These are phyloP conservation scores for Caenorhabditis latens DNA, from an alignment of 1,140 invertebrate species.

Conservation along the genomic window DNA sequence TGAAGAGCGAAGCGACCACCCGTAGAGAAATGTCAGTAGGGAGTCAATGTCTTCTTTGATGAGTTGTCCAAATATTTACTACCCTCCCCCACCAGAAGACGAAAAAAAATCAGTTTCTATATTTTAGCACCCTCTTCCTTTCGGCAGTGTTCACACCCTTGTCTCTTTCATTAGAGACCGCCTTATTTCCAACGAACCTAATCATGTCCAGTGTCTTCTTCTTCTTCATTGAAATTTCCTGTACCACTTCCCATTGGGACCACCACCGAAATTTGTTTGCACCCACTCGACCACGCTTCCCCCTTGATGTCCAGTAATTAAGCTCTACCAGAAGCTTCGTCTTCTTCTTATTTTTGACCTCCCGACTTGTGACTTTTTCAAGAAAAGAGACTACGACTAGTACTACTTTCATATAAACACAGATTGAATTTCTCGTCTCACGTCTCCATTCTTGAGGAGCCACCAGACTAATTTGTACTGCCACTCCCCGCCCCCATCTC, in stretches of 20 bases:
- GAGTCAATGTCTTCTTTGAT: slow-evolving; percentile 33
- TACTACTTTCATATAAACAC: slow-evolving; percentile 42
- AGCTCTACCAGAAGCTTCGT: neutral
- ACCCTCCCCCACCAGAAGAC: neutral
- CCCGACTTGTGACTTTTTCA: slow-evolving; percentile 30
- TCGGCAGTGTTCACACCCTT: neutral
- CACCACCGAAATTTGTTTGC: slow-evolving; percentile 38
- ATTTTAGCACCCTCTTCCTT: slow-evolving; percentile 35
- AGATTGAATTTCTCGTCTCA: slow-evolving; percentile 27
- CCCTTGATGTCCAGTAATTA: slow-evolving; percentile 7
- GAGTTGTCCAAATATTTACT: slow-evolving; percentile 12
- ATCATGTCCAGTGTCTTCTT: slow-evolving; percentile 12
- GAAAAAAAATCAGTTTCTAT: neutral
- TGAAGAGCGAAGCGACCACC: neutral
- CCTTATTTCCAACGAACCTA: slow-evolving; percentile 39
- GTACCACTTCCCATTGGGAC: slow-evolving; percentile 30
- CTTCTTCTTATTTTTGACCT: neutral
- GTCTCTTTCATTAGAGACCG: neutral
- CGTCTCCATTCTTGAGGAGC: neutral
- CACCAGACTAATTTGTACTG: slow-evolving; percentile 50
- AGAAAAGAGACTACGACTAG: slow-evolving; percentile 1
- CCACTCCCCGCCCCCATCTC: neutral
- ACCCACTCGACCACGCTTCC: slow-evolving; percentile 40
- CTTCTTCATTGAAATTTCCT: slow-evolving; percentile 48
- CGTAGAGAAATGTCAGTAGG: slow-evolving; percentile 24